Conservation (phyloP, 2,797 vertebrate species). For the Fistularia tabacaria region DNA sequence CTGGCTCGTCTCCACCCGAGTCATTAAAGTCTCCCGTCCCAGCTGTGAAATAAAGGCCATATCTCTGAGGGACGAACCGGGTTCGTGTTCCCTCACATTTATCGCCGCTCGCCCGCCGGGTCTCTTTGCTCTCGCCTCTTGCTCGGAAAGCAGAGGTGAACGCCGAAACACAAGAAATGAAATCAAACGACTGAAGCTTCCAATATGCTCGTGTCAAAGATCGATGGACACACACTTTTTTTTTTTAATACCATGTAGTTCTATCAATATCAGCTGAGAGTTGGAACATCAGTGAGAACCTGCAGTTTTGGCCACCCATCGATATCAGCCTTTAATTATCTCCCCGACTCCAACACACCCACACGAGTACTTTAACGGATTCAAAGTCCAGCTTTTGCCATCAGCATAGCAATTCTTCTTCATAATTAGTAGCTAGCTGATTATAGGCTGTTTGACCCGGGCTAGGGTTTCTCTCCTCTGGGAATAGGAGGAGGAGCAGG, state of each 20-base stretch:
- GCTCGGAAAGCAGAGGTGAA: constrained; percentile 22
- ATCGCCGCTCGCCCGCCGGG: constrained; percentile 46
- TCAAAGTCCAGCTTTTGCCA: constrained; percentile 19
- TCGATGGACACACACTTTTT: not conserved
- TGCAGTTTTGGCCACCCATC: not conserved
- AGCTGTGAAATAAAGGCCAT: constrained; percentile 60
- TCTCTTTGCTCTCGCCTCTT: constrained; percentile 36
- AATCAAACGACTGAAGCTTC: too few species aligned
- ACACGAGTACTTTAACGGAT: constrained; percentile 2
- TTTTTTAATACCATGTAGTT: not conserved
- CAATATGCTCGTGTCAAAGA: too few species aligned
- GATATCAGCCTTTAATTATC: not conserved
- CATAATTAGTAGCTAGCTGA: constrained; percentile 56
- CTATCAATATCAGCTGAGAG: not conserved
- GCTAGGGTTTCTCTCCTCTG: constrained; percentile 24
- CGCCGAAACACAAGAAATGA: constrained; percentile 15
- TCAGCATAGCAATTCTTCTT: constrained; percentile 16
- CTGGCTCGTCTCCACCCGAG: constrained; percentile 63
- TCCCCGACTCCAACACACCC: not conserved
- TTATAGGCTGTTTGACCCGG: constrained; percentile 54
- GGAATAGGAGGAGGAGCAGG: constrained; percentile 40
- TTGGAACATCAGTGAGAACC: not conserved
- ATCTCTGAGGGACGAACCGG: constrained; percentile 55
- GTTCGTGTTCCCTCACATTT: constrained; percentile 49
- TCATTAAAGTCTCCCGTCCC: constrained; percentile 66